Evolutionary conservation across 1,140 invertebrate species (phyloP).

Genomic region (Drosophila eugracilis): DNA sequence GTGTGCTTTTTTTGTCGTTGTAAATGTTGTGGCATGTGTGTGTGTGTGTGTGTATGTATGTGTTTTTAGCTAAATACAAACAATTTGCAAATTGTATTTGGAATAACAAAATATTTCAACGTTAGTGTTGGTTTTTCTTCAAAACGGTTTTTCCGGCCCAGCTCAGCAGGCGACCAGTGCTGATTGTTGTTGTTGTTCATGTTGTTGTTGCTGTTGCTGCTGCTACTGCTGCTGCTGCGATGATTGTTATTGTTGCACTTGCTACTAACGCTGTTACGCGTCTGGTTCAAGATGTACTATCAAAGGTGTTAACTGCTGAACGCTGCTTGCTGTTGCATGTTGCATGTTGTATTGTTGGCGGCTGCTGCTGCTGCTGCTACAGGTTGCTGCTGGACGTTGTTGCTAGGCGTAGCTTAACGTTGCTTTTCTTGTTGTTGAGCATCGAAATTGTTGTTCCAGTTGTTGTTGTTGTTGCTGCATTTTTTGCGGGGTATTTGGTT

Average conservation of each 20-base stretch:
- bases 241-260: slow-evolving; percentile 34
- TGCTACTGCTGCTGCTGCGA: slow-evolving; percentile 2
- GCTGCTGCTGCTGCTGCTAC: slow-evolving; percentile 6
- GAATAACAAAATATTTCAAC: slow-evolving; percentile 50
- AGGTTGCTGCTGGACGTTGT: slow-evolving; percentile 10
- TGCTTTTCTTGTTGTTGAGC: slow-evolving; percentile 17
- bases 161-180: slow-evolving; percentile 50
- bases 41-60: slow-evolving; percentile 2
- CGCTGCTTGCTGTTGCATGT: slow-evolving; percentile 4
- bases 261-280: slow-evolving; percentile 55
- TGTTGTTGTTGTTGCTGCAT: slow-evolving; percentile 28
- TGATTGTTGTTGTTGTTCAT: slow-evolving; percentile 14
- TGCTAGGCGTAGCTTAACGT: slow-evolving; percentile 7
- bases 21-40: slow-evolving; percentile 15
- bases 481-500: slow-evolving; percentile 75
- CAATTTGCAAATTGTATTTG: slow-evolving; percentile 57
- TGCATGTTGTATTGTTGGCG: too few relatives aligned
- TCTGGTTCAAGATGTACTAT: slow-evolving; percentile 52
- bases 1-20: slow-evolving; percentile 61
- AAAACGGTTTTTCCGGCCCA: slow-evolving; percentile 30
- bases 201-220: slow-evolving; percentile 6
- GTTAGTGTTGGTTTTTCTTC: slow-evolving; percentile 22
- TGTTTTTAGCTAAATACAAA: slow-evolving; percentile 54
- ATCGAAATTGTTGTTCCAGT: slow-evolving; percentile 32
- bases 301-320: slow-evolving; percentile 6